Percentiles rank a stretch among this genome's conserved stretches.
These are phyloP conservation scores for Limosa lapponica DNA, from an alignment of 2,797 vertebrate species.

Conservation along the genomic window DNA sequence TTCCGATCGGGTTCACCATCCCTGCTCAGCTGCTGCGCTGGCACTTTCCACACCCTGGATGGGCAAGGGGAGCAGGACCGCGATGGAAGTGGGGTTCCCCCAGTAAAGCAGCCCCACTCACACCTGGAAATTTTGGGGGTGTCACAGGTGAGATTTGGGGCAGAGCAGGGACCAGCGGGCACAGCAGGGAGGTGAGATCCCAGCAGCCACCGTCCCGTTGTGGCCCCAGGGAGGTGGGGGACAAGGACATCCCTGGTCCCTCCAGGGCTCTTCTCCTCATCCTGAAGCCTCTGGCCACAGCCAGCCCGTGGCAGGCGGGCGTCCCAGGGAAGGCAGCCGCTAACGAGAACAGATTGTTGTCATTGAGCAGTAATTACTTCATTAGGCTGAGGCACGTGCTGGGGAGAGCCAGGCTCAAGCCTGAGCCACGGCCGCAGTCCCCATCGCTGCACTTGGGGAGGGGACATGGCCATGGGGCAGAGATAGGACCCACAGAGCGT, in stretches of 20 bases:
- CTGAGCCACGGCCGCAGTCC: rapidly evolving
- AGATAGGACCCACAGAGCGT: neutral
- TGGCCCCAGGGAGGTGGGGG: neutral
- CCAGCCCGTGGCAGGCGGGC: neutral
- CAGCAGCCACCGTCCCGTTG: neutral
- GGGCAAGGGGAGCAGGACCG: neutral
- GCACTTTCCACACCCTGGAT: rapidly evolving
- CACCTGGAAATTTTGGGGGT: neutral
- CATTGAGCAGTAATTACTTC: slow-evolving; percentile 69
- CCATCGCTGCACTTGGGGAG: rapidly evolving
- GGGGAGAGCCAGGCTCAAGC: neutral
- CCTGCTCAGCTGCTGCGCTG: neutral
- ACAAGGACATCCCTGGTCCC: neutral
- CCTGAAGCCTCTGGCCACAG: neutral
- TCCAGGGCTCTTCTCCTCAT: neutral
- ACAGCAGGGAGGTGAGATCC: neutral
- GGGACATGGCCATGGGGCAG: rapidly evolving
- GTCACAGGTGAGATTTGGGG: neutral
- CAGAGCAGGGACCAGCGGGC: neutral
- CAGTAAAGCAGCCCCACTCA: neutral
- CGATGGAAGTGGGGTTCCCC: neutral
- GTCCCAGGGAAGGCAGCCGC: slow-evolving; percentile 20
- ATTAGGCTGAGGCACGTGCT: slow-evolving; percentile 44
- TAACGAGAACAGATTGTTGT: slow-evolving; percentile 71
- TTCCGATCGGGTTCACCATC: neutral